Conservation (phyloP, 2,888 invertebrate genomes). For the Zygogramma bicolorata region DNA sequence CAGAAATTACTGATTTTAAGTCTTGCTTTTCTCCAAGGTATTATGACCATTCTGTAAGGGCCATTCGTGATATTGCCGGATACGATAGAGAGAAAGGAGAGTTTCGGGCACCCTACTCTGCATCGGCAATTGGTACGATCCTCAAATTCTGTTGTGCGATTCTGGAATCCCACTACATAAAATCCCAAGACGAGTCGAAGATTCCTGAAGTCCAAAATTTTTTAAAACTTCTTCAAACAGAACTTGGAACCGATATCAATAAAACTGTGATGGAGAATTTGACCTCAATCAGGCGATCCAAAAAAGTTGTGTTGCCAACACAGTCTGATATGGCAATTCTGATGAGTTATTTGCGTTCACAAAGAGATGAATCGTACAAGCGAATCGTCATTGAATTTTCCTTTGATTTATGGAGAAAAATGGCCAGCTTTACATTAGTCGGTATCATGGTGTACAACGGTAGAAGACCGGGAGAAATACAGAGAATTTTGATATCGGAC, state of each 20-base stretch:
- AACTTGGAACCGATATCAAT: conserved; percentile 19
- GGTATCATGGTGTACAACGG: conserved; percentile 23
- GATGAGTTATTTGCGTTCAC: neutral
- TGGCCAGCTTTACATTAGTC: conserved; percentile 10
- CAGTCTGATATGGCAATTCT: conserved; percentile 14
- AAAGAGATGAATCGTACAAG: neutral
- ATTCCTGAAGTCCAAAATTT: conserved; percentile 14
- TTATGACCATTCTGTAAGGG: conserved; percentile 17
- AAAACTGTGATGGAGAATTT: conserved; percentile 22
- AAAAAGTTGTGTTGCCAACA: conserved; percentile 20
- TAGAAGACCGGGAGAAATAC: conserved; percentile 20
- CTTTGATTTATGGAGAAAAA: neutral
- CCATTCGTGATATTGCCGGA: conserved; percentile 17
- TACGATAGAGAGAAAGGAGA: conserved; percentile 12
- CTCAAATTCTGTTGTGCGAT: conserved; percentile 22
- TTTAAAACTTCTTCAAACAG: conserved; percentile 20
- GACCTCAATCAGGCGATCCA: conserved; percentile 7
- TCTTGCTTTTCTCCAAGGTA: conserved; percentile 6
- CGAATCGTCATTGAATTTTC: neutral
- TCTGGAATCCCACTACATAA: conserved; percentile 24
- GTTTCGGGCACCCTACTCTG: conserved; percentile 13
- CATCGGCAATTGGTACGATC: conserved; percentile 16
- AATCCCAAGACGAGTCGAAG: neutral
- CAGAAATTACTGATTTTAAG: neutral
- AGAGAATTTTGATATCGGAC: conserved; percentile 7